A percentile compares a stretch with the other conserved stretches of the same genome.
These are phyloP conservation scores for Channallabes apus DNA, from an alignment of 2,797 vertebrate species.

Conservation along the genomic window DNA sequence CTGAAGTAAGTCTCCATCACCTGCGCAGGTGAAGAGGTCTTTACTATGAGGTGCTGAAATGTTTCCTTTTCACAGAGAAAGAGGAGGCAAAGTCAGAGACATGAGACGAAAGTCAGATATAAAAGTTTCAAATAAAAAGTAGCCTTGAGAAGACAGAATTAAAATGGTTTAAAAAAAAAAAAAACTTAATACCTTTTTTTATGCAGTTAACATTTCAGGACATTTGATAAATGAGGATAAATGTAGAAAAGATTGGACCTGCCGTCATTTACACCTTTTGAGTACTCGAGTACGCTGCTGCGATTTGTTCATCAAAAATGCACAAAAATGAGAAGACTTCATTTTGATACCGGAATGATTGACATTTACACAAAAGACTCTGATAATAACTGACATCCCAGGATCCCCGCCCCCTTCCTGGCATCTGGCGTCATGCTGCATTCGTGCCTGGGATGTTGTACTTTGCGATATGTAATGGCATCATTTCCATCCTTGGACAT, in stretches of 20 bases:
- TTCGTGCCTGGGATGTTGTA: background rate
- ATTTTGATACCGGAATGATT: background rate
- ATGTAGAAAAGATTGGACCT: background rate
- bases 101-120: background rate
- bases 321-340: background rate
- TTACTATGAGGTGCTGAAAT: conserved; percentile 29
- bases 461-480: background rate
- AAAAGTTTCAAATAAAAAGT: background rate
- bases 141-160: background rate
- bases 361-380: background rate
- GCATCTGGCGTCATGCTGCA: background rate
- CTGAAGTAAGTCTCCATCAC: background rate
- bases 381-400: background rate
- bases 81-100: conserved; percentile 2
- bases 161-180: too few species aligned
- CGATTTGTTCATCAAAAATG: background rate
- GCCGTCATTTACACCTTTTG: background rate
- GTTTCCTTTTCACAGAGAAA: background rate
- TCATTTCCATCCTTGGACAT: background rate
- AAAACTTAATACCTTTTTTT: background rate
- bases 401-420: background rate
- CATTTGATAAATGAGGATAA: background rate
- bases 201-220: background rate
- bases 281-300: background rate
- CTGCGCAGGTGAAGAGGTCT: conserved; percentile 44